A percentile compares a stretch with the other conserved stretches of the same genome.
Conservation (phyloP, 2,888 invertebrate genomes). For the Caenorhabditis uteleia region DNA sequence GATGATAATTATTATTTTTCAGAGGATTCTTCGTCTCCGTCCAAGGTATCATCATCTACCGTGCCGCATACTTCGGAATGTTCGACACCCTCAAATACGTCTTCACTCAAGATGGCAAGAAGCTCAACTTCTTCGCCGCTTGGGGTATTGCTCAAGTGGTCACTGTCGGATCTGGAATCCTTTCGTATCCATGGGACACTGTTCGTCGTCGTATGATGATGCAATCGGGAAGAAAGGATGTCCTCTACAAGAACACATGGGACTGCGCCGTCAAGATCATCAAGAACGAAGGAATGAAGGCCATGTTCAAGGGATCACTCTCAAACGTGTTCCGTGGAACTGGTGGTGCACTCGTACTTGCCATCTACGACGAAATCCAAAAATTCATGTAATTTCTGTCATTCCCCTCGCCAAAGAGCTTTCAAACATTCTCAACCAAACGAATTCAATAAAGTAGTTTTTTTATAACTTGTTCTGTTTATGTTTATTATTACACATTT, state of each 20-base stretch:
- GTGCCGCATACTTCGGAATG: slow-evolving; percentile 92
- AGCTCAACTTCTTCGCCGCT: slow-evolving; percentile 86
- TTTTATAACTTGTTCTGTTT: too few species aligned
- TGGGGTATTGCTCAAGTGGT: slow-evolving; percentile 80
- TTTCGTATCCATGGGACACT: slow-evolving; percentile 97
- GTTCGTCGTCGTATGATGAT: slow-evolving; percentile 96
- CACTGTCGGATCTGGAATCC: slow-evolving; percentile 87
- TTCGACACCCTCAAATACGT: slow-evolving; percentile 93
- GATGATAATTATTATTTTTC: slow-evolving; percentile 6
- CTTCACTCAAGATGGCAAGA: slow-evolving; percentile 86
- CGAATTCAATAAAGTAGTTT: too few species aligned
- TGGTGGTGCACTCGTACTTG: slow-evolving; percentile 90
- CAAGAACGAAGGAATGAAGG: slow-evolving; percentile 81
- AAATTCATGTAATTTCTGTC: slow-evolving; percentile 38
- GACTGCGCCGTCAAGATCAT: slow-evolving; percentile 90
- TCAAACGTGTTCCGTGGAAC: slow-evolving; percentile 76
- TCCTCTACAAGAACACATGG: slow-evolving; percentile 87
- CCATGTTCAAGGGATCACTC: slow-evolving; percentile 83
- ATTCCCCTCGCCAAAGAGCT: too few species aligned
- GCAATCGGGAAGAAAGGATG: slow-evolving; percentile 90
- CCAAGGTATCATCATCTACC: slow-evolving; percentile 87
- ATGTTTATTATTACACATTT: too few species aligned
- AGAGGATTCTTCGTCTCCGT: slow-evolving; percentile 89
- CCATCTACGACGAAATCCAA: slow-evolving; percentile 82
- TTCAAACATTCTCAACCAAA: too few species aligned